Evolutionary conservation across 2,797 vertebrate genomes (phyloP), one percentile per base, ranked within the genome.

Genomic region (Mormyrops boulengeri): DNA sequence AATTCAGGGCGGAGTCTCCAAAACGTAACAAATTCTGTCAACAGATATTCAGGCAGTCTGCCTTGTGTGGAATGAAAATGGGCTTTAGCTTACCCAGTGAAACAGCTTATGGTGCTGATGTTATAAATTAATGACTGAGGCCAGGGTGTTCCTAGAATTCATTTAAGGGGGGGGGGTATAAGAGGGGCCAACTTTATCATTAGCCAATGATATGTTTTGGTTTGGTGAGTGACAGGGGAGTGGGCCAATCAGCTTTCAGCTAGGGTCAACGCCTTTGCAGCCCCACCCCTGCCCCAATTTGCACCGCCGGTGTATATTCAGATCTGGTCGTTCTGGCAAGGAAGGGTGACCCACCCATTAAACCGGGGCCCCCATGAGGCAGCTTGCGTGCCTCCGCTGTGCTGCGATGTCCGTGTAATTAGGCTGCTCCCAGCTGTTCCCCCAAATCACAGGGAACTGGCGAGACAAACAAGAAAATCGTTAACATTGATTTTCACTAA

Each of bases 401-500:
- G 92, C 91, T 22, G 62, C 44, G 4, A 69, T 84, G 30, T 91
- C 91, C 89, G 93, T 94, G 93, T 92, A 94, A 94, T 95, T 93
- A 94, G 90, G n/a, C 87, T 85, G 60, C 90, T 82, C 91, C 88
- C 92, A 91, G 87, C 91, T 89, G 89, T 90, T 91, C 91, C 89
- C 92, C 91, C 62, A 89, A 91, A 90, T 91, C 90, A 88, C 89
- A 90, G 93, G 92, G 53, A 47, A 34, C 93, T 92, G 90, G 92
- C 44, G 19, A 77, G 17, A 88, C 90, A 90, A 92, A 92, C 90
- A 91, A 30, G 90, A 91, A 92, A 90, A 93, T 92, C 92, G 91
- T 88, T 91, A 93, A 91, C 93, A 93, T 93, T 91, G 90, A 94
- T 94, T 92, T 93, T 94, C 95, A 94, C 91, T 86, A 89, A 92